Evolutionary conservation across 2,797 vertebrate genomes (phyloP), one percentile per base, ranked within the genome.

Genomic region (Potorous gilbertii): DNA sequence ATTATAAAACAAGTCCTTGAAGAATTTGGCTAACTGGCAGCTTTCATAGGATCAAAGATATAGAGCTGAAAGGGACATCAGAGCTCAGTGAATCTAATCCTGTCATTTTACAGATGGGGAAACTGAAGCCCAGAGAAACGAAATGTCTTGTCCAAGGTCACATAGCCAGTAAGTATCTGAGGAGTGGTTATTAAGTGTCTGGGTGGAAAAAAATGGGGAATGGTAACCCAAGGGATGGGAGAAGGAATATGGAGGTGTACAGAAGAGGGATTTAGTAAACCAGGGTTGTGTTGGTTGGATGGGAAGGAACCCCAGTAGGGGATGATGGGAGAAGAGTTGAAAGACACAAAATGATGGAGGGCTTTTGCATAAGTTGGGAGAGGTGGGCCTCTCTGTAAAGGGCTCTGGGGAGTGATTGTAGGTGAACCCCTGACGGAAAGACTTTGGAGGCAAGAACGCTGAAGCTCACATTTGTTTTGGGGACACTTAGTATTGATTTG

Each of bases 401-500:
- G n/a, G 1, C 74, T 24, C 4, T 27, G 50, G 40, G 40, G 74
- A 87, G 57, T 92, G 92, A 66, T 55, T 27, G 55, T 52, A 50
- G 55, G 81, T 93, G 56, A 96, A 57, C 62, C 4, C 0, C 50
- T 3, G 18, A 90, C 92, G 92, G 54, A 94, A 96, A 97, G 93
- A 91, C 94, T 92, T 62, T 89, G 74, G 91, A 94, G n/a, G 92
- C 90, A 93, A 96, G 92, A 93, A 94, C 40, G 95, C 91, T 95
- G 89, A 92, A 96, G 66, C 81, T 94, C 74, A 66, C 93, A 62
- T 95, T 94, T 97, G 95, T 93, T 96, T 97, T 96, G 92, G 50
- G 95, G 97, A 97, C 96, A 95, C 93, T 96, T 94, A 87, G 90
- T 92, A 50, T 57, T 95, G 94, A 93, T 95, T 94, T 92, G 29